Base-by-base conservation (phyloP, 2,113 vertebrate species). In the Platycercus adscitus region DNA sequence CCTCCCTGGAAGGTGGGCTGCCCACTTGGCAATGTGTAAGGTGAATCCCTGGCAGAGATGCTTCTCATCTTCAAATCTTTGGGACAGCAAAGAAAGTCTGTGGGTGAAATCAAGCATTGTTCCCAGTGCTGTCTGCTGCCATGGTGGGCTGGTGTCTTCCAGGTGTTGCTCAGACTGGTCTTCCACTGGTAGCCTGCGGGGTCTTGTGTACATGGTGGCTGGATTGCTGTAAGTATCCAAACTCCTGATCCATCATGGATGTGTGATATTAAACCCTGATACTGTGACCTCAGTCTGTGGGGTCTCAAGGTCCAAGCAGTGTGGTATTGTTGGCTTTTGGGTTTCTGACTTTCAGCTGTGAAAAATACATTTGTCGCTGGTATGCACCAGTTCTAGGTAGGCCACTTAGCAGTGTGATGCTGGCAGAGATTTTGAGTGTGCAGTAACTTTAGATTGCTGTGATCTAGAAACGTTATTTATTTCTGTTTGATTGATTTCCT, bases 181-280 rank as follows among this genome's bases (percentile, higher is more conserved):
- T 49, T 33, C 47, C 11, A 0, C 5, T 9, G n/a, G 35, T n/a
- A 14, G 25, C 24, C 64, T 37, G 17, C 5, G 4, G 35, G 13
- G 23, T 60, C 43, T 63, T 60, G 33, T 9, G 2, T 4, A 6
- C 0, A 0, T 46, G 3, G 6, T 29, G n/a, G 17, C 15, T 56
- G 4, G 24, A 17, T 15, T 39, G 58, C 49, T 64, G 58, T 17
- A 28, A 69, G 47, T 8, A 23, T 14, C 56, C 47, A 8, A 37
- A 20, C 31, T 86, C 13, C 58, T 64, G 2, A 2, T 46, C 71
- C 25, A 3, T 52, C 0, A 0, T n/a, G 28, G 6, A 0, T 26
- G 63, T 0, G 1, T 25, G 46, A 3, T 14, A 3, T 12, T 39
- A 44, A 75, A 35, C 46, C 47, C 33, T 28, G 61, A 43, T 60